phyloP scores from a whole-genome alignment of 2,888 invertebrate species.

The Chrysopilus asiliformis region DNA sequence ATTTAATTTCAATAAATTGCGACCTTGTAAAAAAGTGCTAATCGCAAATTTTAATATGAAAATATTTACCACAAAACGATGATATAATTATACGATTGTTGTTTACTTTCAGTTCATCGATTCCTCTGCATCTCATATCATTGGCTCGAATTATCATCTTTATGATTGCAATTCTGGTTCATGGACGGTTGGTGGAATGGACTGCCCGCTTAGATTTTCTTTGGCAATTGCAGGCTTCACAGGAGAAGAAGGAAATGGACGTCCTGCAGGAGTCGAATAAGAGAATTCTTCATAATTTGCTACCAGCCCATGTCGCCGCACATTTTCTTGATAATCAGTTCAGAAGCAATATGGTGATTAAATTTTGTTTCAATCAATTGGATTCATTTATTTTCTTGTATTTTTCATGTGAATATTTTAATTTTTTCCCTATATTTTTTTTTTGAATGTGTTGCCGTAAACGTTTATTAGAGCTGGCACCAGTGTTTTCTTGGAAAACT shows the following conservation, averaged over 20 bases:
- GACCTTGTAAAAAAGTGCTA: no score
- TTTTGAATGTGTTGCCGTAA: no score
- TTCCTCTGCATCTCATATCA: constrained; percentile 66
- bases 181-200: constrained; percentile 78
- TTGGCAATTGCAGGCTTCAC: constrained; percentile 75
- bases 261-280: constrained; percentile 82
- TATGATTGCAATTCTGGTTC: constrained; percentile 68
- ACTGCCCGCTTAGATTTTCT: constrained; percentile 72
- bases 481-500: no score
- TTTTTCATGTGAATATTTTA: background rate
- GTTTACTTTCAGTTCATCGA: constrained; percentile 48
- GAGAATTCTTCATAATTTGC: constrained; percentile 74
- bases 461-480: no score
- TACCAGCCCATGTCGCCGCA: constrained; percentile 83
- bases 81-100: no score
- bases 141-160: constrained; percentile 71
- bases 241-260: constrained; percentile 86
- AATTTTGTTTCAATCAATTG: constrained; percentile 1
- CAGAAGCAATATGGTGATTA: constrained; percentile 66
- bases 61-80: constrained; percentile 6
- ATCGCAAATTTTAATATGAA: constrained; percentile 26
- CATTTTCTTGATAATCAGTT: constrained; percentile 86
- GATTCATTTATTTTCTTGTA: background rate
- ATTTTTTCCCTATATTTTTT: background rate
- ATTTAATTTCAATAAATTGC: no score